Percentiles rank a stretch among this genome's conserved stretches.
Conservation (phyloP, 2,797 vertebrate species). For the Epinephelus awoara region DNA sequence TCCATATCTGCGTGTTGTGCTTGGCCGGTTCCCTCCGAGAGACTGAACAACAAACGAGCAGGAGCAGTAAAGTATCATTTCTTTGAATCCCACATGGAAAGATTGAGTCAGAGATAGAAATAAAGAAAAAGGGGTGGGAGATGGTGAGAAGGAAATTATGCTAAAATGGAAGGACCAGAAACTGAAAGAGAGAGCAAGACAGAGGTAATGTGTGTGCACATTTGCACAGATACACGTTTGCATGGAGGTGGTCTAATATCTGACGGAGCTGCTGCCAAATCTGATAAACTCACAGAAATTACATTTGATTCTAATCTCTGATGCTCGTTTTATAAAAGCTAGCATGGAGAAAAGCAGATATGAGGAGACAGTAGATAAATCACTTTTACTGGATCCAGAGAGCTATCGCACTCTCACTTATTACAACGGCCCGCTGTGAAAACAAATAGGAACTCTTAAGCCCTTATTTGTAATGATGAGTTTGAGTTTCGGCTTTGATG, state of each 20-base stretch:
- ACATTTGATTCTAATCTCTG: conserved; percentile 32
- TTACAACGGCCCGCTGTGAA: conserved; percentile 49
- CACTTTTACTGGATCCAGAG: conserved; percentile 55
- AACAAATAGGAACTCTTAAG: conserved; percentile 56
- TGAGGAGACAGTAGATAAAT: conserved; percentile 36
- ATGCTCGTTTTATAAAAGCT: conserved; percentile 20
- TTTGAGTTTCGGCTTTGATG: conserved; percentile 41
- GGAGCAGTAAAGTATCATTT: conserved; percentile 41
- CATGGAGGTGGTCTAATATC: neutral
- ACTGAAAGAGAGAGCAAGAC: neutral
- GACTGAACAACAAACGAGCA: conserved; percentile 49
- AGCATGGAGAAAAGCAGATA: conserved; percentile 26
- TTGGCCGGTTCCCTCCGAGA: conserved; percentile 44
- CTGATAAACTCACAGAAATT: conserved; percentile 17
- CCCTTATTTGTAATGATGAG: conserved; percentile 61
- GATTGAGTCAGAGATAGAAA: conserved; percentile 57
- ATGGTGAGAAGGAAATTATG: conserved; percentile 9
- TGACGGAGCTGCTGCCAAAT: conserved; percentile 18
- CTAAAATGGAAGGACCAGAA: conserved; percentile 5
- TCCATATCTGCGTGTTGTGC: conserved; percentile 41
- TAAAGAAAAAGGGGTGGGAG: conserved; percentile 22
- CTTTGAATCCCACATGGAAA: conserved; percentile 62
- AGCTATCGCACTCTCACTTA: conserved; percentile 51
- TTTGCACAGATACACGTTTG: neutral
- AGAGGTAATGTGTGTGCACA: neutral